A percentile compares a stretch with the other conserved stretches of the same genome.
phyloP scores from a whole-genome alignment of 2,113 vertebrate species.

The Sterrhoptilus dennistouni region DNA sequence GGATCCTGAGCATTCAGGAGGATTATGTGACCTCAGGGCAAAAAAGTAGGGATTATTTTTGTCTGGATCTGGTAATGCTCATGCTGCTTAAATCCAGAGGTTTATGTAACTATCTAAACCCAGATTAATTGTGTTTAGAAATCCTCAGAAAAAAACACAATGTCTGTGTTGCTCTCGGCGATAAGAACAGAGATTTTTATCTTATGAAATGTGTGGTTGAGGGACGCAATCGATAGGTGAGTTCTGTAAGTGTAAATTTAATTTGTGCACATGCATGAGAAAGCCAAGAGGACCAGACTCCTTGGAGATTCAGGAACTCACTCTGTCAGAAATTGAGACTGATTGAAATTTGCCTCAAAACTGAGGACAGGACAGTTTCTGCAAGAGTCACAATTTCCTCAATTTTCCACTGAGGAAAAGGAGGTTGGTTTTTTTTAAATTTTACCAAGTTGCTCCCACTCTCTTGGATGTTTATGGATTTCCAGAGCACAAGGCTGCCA shows the following conservation, averaged over 20 bases:
- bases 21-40: neutral
- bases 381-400: neutral
- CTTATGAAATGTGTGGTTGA: neutral
- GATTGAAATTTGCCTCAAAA: neutral
- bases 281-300: neutral
- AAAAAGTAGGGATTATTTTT: neutral
- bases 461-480: neutral
- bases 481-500: neutral
- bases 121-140: conserved; percentile 36
- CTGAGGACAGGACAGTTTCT: neutral
- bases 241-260: neutral
- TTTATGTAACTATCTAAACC: conserved; percentile 35
- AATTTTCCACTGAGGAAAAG: neutral
- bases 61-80: conserved; percentile 7
- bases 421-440: neutral
- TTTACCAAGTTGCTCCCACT: neutral
- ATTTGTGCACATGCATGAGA: neutral
- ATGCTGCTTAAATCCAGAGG: neutral
- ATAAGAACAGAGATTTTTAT: neutral
- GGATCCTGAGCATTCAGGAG: neutral
- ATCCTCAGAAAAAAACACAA: neutral
- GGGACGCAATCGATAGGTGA: neutral
- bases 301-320: neutral
- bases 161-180: neutral
- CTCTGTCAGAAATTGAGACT: neutral